Evolutionary conservation across 1,140 invertebrate genomes (phyloP).

Genomic region (Drosophila parvula): DNA sequence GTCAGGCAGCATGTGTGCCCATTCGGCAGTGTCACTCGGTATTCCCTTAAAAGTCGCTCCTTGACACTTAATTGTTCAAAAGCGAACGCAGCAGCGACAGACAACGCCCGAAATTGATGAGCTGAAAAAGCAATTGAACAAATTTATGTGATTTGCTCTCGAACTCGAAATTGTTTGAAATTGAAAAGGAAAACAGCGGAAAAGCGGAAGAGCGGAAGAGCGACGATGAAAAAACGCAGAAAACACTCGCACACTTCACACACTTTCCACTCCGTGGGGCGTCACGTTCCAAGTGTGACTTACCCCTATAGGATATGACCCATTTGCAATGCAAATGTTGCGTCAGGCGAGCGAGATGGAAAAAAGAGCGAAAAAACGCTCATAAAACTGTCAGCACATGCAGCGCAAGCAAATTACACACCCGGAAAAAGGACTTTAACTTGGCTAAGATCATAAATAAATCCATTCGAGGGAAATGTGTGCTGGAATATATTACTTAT

Average conservation of each 20-base stretch:
- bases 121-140: constrained; percentile 68
- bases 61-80: constrained; percentile 64
- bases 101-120: constrained; percentile 59
- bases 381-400: constrained; percentile 65
- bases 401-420: constrained; percentile 29
- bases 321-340: constrained; percentile 76
- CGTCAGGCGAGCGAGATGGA: constrained; percentile 33
- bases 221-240: neutral
- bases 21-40: neutral
- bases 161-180: constrained; percentile 30
- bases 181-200: constrained; percentile 38
- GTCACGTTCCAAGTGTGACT: constrained; percentile 66
- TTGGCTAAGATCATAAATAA: constrained; percentile 1
- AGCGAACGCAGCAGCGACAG: neutral
- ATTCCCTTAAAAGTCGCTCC: constrained; percentile 39
- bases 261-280: neutral
- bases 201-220: constrained; percentile 15
- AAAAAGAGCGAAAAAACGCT: constrained; percentile 15
- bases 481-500: neutral
- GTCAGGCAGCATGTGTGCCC: neutral
- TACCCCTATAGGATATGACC: constrained; percentile 65
- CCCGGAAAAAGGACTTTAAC: neutral
- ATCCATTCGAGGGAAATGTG: neutral
- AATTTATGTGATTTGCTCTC: constrained; percentile 63
- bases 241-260: neutral